Evolutionary conservation across 2,888 invertebrate genomes (phyloP).

Genomic region (Fragum whitleyi): DNA sequence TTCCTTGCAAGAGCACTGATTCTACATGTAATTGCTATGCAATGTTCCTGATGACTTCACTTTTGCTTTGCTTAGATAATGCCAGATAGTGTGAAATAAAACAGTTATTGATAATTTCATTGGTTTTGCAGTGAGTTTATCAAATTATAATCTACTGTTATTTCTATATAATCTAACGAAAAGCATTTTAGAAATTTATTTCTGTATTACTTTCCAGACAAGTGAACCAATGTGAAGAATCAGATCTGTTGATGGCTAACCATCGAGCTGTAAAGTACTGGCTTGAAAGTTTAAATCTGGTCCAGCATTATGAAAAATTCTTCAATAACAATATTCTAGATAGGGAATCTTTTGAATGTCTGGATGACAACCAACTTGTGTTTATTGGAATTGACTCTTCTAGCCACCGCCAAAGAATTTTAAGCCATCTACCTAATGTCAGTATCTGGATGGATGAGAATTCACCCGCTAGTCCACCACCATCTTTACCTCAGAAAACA

Average conservation of each 20-base stretch:
- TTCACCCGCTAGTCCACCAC: conserved; percentile 16
- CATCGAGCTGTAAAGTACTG: conserved; percentile 41
- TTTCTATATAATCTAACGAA: too few relatives aligned
- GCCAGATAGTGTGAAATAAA: too few relatives aligned
- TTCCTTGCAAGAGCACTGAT: too few relatives aligned
- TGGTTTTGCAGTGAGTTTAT: too few relatives aligned
- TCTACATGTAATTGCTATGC: too few relatives aligned
- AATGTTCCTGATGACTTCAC: too few relatives aligned
- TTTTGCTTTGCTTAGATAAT: too few relatives aligned
- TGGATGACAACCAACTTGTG: conserved; percentile 39
- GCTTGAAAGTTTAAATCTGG: conserved; percentile 55
- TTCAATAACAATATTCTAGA: conserved; percentile 35
- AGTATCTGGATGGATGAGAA: conserved; percentile 27
- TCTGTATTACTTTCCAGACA: too few relatives aligned
- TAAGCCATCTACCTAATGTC: conserved; percentile 46
- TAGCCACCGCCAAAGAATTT: conserved; percentile 47
- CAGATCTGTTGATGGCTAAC: conserved; percentile 36
- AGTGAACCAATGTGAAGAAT: not conserved
- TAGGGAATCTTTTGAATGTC: conserved; percentile 30
- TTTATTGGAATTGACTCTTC: conserved; percentile 40
- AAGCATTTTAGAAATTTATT: too few relatives aligned
- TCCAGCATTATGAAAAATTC: conserved; percentile 43
- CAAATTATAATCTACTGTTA: too few relatives aligned
- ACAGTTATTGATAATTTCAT: too few relatives aligned
- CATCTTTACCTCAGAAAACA: conserved; percentile 35